A percentile compares a stretch with the other conserved stretches of the same genome.
phyloP scores from a whole-genome alignment of 1,140 invertebrate species.

The Vanessa atalanta region DNA sequence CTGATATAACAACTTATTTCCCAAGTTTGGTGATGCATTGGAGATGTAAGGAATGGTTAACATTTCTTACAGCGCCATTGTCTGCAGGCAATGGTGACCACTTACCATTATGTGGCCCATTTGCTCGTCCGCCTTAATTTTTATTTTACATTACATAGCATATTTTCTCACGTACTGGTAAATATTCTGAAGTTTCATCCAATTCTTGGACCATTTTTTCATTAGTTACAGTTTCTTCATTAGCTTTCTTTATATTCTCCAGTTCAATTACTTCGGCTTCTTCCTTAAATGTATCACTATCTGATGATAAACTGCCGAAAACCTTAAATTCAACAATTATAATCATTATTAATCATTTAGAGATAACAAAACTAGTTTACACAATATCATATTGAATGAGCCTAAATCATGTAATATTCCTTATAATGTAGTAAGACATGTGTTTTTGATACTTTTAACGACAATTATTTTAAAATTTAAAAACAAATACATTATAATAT shows the following conservation, averaged over 20 bases:
- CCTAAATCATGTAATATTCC: too few relatives aligned
- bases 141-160: neutral
- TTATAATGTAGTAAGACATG: too few relatives aligned
- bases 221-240: neutral
- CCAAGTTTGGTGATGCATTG: too few relatives aligned
- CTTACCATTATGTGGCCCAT: neutral
- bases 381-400: neutral
- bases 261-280: conserved; percentile 15
- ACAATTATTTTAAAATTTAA: too few relatives aligned
- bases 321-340: neutral
- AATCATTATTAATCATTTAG: neutral
- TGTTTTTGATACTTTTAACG: too few relatives aligned
- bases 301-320: conserved; percentile 12
- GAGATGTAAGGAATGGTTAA: too few relatives aligned
- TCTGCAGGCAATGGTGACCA: too few relatives aligned
- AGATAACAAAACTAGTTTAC: neutral
- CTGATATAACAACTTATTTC: too few relatives aligned
- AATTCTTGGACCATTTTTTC: neutral
- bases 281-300: neutral
- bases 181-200: neutral
- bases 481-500: too few relatives aligned
- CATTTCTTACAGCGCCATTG: too few relatives aligned
- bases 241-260: neutral
- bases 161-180: neutral
- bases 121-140: neutral